Evolutionary conservation across 2,113 vertebrate species (phyloP), one percentile per base, ranked within the genome.

Genomic region (Plectropomus leopardus): DNA sequence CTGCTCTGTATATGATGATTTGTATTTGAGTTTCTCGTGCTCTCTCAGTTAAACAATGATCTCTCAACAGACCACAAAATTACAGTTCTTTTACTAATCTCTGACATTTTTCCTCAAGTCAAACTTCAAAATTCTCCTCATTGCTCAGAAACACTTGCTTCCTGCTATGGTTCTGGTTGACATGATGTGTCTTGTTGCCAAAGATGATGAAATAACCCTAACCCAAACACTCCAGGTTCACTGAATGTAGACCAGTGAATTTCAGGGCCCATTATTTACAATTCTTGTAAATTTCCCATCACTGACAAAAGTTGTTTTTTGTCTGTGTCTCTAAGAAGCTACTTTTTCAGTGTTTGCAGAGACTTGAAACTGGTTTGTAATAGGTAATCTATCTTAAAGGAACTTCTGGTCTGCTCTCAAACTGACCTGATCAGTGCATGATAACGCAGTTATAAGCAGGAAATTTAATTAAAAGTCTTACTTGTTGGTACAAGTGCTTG

Each of bases 51-150:
- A 24, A 40, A 60, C 36, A 44, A 15, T 32, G 32, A 50, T 58
- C 24, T 55, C 44, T 75, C 71, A 44, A 58, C 71, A 48, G 44
- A 53, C 24, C 34, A 40, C 51, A 58, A 57, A 63, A 74, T 65
- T 59, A 64, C 63, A 54, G 21, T 45, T 69, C 17, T 57, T 36
- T 53, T 23, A 74, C 60, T 1, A 36, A 74, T 78, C 76, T 65
- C 21, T n/a, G 26, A 51, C 58, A 44, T 45, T 61, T 61, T 58
- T 36, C 50, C 69, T 58, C 26, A n/a, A 58, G 76, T 75, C 45
- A 79, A 66, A 75, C 44, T 53, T 74, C 34, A 17, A 73, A 59
- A 23, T 36, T 71, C 15, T 66, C 59, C 34, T 71, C 40, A 3
- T 19, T 3, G 50, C 44, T 45, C 21, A 50, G 16, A n/a, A 44